Evolutionary conservation across 2,797 vertebrate species (phyloP).

Genomic region (Pangasius sanitwongsei): DNA sequence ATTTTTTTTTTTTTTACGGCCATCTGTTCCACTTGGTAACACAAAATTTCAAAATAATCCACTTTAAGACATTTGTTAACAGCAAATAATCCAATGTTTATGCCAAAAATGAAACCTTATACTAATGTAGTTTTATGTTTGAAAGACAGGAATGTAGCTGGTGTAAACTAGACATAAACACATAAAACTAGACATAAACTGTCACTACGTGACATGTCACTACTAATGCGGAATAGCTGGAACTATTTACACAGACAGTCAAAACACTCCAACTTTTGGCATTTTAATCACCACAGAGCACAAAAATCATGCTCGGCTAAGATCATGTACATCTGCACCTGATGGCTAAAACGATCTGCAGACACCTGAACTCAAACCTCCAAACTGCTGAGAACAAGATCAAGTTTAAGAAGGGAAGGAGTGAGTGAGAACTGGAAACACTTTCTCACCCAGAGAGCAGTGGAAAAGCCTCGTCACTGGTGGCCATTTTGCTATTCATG

Average conservation of each 20-base stretch:
- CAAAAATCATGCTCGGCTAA: neutral
- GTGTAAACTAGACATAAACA: neutral
- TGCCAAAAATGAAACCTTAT: neutral
- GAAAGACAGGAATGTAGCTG: neutral
- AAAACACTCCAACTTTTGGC: neutral
- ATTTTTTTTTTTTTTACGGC: neutral
- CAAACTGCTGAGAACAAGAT: neutral
- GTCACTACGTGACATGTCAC: neutral
- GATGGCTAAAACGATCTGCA: neutral
- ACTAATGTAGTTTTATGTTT: neutral
- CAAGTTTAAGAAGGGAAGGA: neutral
- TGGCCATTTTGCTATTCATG: conserved; percentile 49
- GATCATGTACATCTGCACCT: neutral
- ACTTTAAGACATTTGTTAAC: neutral
- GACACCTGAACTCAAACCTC: neutral
- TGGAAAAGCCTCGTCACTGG: conserved; percentile 4
- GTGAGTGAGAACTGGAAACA: neutral
- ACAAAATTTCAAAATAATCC: neutral
- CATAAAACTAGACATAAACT: neutral
- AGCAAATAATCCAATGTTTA: too few relatives aligned
- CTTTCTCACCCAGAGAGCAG: neutral
- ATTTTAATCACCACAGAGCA: neutral
- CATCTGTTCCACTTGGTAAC: neutral
- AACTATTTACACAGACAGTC: neutral
- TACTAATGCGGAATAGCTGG: neutral